phyloP scores from a whole-genome alignment of 1,140 invertebrate species.

The Bombus waltoni region DNA sequence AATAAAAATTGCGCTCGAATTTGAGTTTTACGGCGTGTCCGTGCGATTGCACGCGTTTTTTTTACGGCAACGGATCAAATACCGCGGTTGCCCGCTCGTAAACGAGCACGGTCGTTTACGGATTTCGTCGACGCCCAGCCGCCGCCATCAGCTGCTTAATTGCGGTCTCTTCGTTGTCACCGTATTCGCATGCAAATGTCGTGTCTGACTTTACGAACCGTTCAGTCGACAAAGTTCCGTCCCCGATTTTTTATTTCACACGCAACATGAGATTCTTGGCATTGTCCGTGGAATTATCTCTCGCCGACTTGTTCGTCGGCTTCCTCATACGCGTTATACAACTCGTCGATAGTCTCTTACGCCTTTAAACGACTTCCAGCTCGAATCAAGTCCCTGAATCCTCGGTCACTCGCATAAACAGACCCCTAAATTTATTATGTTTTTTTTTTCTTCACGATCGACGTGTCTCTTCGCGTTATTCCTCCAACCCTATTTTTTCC shows the following conservation, averaged over 20 bases:
- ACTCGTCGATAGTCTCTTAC: not conserved
- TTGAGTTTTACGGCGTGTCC: not conserved
- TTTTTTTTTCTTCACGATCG: not conserved
- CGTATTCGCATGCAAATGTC: not conserved
- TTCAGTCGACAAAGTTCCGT: not conserved
- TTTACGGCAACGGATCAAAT: not conserved
- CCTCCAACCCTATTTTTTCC: not conserved
- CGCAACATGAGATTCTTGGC: not conserved
- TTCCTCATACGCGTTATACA: not conserved
- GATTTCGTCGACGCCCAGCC: not conserved
- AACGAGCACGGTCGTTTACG: not conserved
- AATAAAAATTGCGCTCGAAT: not conserved
- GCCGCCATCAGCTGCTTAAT: not conserved
- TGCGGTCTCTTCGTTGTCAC: not conserved
- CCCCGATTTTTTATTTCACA: not conserved
- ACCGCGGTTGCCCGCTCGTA: not conserved
- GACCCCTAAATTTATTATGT: not conserved
- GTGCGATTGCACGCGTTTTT: not conserved
- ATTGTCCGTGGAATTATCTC: not conserved
- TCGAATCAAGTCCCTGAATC: not conserved
- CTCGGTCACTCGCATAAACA: not conserved
- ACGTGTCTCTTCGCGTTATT: not conserved
- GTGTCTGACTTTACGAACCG: not conserved
- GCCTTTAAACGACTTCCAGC: not conserved
- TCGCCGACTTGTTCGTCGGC: not conserved